Conservation (phyloP, 2,797 vertebrate species). For the Sebastes paucispinis region DNA sequence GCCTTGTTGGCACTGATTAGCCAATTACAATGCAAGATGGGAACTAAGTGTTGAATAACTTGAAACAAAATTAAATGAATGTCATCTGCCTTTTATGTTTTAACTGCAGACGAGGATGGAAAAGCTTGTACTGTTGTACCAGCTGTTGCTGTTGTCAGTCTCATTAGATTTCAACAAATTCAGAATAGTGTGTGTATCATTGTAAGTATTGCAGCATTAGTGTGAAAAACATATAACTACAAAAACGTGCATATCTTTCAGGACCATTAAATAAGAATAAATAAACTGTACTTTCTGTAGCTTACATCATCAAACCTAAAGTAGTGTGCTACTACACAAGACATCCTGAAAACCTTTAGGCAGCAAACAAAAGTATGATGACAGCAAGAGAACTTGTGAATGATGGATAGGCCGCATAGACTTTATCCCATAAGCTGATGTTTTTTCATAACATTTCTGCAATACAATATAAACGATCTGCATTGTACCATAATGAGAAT, state of each 20-base stretch:
- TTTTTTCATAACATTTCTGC: conserved; percentile 34
- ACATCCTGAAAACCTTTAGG: conserved; percentile 23
- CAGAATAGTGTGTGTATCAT: neutral
- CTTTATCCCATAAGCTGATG: conserved; percentile 16
- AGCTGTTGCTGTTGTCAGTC: neutral
- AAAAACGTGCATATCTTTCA: neutral
- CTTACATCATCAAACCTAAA: neutral
- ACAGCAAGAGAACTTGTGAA: conserved; percentile 19
- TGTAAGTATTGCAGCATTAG: neutral
- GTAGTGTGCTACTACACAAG: neutral
- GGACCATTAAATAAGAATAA: neutral
- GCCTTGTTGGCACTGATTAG: neutral
- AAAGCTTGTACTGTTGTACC: neutral
- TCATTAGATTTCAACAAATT: neutral
- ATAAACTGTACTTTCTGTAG: neutral
- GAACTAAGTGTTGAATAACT: neutral
- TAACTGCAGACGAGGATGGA: neutral
- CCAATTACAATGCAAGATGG: neutral
- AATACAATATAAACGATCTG: conserved; percentile 51
- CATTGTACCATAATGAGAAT: conserved; percentile 25
- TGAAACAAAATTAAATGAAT: neutral
- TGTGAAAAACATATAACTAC: neutral
- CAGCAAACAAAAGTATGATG: conserved; percentile 10
- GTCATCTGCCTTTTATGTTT: neutral
- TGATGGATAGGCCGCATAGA: conserved; percentile 31